phyloP scores from a whole-genome alignment of 2,888 invertebrate genomes.

The Crioceris asparagi region DNA sequence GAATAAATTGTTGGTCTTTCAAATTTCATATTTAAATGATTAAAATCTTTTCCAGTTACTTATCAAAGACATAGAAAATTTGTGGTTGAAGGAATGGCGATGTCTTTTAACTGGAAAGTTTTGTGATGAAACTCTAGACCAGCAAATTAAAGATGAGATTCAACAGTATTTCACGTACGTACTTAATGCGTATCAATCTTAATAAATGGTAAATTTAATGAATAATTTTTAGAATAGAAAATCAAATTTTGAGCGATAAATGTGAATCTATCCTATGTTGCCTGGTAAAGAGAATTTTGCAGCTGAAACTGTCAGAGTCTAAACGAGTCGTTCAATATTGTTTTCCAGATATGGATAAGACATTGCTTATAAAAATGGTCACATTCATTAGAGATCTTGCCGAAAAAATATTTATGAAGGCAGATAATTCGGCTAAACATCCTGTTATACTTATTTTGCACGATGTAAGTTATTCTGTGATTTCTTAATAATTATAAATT shows the following conservation, averaged over 20 bases:
- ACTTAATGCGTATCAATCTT: too few relatives aligned
- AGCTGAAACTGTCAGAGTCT: conserved; percentile 36
- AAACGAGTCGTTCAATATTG: conserved; percentile 33
- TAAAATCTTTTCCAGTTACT: conserved; percentile 47
- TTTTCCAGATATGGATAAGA: conserved; percentile 34
- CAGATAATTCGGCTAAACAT: conserved; percentile 39
- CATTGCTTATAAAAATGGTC: conserved; percentile 38
- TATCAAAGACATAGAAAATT: conserved; percentile 47
- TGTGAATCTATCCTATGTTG: conserved; percentile 36
- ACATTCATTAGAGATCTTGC: conserved; percentile 35
- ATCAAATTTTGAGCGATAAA: conserved; percentile 23
- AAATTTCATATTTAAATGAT: too few relatives aligned
- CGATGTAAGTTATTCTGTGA: conserved; percentile 45
- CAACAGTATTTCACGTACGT: background rate
- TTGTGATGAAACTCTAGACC: conserved; percentile 37
- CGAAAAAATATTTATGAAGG: conserved; percentile 36
- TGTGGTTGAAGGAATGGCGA: conserved; percentile 55
- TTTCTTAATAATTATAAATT: too few relatives aligned
- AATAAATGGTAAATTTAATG: too few relatives aligned
- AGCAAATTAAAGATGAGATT: conserved; percentile 40
- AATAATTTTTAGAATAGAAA: conserved; percentile 16
- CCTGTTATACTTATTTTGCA: conserved; percentile 59
- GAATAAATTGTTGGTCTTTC: too few relatives aligned
- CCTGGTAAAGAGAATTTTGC: conserved; percentile 34
- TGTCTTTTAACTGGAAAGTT: conserved; percentile 51